Conservation (phyloP, 2,113 vertebrate species). For the Camelus bactrianus region DNA sequence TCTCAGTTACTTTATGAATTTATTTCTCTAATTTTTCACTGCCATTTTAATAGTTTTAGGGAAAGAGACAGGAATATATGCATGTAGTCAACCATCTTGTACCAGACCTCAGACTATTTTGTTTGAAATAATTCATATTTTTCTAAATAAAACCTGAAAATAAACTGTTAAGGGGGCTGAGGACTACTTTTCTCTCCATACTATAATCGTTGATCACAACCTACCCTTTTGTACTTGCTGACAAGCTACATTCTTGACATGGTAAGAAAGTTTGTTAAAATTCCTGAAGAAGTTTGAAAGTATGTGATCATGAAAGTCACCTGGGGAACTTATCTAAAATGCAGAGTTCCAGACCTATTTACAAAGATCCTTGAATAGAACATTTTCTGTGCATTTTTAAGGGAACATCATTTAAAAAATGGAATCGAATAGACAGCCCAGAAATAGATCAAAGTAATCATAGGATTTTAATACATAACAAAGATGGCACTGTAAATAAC, state of each 20-base stretch:
- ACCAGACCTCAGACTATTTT: neutral
- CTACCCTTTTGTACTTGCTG: neutral
- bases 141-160: neutral
- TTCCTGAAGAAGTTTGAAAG: neutral
- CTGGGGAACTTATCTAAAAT: neutral
- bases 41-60: neutral
- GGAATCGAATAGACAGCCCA: neutral
- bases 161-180: neutral
- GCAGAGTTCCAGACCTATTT: neutral
- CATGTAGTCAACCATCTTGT: neutral
- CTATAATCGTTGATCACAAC: neutral
- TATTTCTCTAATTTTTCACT: neutral
- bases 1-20: neutral
- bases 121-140: neutral
- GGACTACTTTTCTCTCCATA: no score
- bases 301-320: neutral
- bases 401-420: neutral
- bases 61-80: neutral
- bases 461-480: neutral
- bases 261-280: neutral
- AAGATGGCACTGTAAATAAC: neutral
- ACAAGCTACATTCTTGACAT: neutral
- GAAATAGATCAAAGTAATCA: neutral
- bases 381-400: neutral
- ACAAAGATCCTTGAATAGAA: neutral